Evolutionary conservation across 2,888 invertebrate genomes (phyloP).

Genomic region (Arge pagana): DNA sequence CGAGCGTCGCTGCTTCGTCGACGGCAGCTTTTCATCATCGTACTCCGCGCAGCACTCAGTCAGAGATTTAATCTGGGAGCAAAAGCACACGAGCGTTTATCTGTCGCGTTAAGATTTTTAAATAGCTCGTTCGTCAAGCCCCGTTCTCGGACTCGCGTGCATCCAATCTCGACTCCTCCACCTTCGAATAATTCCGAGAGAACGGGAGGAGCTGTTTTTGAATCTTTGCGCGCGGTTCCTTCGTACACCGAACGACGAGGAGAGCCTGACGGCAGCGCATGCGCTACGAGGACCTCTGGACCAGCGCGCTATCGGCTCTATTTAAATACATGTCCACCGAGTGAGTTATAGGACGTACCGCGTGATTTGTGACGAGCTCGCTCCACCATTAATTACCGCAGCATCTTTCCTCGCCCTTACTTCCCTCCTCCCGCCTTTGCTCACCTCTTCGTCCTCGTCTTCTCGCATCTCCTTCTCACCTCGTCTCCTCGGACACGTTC

Average conservation of each 20-base stretch:
- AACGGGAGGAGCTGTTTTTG: too few relatives aligned
- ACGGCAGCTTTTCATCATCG: too few relatives aligned
- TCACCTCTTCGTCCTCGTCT: conserved; percentile 7
- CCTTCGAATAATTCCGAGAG: conserved; percentile 23
- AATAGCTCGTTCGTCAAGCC: too few relatives aligned
- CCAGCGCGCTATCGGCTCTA: conserved; percentile 47
- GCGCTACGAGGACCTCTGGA: conserved; percentile 21
- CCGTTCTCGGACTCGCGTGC: background rate
- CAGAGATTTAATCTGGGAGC: too few relatives aligned
- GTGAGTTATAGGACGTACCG: conserved; percentile 52
- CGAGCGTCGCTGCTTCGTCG: too few relatives aligned
- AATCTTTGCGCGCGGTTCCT: conserved; percentile 21
- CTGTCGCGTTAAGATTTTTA: too few relatives aligned
- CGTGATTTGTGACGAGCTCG: conserved; percentile 54
- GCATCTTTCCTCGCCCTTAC: conserved; percentile 54
- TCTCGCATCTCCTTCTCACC: too few relatives aligned
- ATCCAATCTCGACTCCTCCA: conserved; percentile 23
- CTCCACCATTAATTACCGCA: conserved; percentile 52
- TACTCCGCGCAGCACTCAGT: too few relatives aligned
- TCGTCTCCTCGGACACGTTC: too few relatives aligned
- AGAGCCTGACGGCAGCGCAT: conserved; percentile 5
- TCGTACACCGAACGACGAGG: conserved; percentile 11
- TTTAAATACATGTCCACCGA: conserved; percentile 51
- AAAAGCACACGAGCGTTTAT: too few relatives aligned
- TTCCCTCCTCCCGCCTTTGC: conserved; percentile 20